Evolutionary conservation across 2,113 vertebrate species (phyloP).

Genomic region (Entosphenus tridentatus): DNA sequence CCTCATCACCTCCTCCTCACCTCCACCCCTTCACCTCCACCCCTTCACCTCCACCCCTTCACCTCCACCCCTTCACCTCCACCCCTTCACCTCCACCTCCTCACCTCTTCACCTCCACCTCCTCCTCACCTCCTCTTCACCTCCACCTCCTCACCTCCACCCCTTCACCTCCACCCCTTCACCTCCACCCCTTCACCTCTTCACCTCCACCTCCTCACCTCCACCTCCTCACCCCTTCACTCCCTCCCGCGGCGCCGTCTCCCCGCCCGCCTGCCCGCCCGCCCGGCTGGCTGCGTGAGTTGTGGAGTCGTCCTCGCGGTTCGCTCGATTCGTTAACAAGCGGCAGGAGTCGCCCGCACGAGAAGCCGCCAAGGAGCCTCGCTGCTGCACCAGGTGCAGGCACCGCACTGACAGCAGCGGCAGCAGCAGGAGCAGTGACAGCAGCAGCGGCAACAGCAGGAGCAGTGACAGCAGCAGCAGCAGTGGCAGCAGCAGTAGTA

Average conservation of each 20-base stretch:
- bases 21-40: not conserved
- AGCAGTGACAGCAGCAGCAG: too few species aligned
- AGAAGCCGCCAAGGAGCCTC: too few species aligned
- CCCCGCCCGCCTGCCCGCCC: not conserved
- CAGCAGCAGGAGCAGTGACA: too few species aligned
- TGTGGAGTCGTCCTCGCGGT: too few species aligned
- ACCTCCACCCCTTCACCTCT: not conserved
- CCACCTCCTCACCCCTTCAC: not conserved
- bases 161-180: not conserved
- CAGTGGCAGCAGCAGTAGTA: too few species aligned
- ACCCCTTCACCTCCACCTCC: not conserved
- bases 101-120: not conserved
- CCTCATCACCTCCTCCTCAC: not conserved
- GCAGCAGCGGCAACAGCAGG: too few species aligned
- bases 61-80: not conserved
- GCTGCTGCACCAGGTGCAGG: too few species aligned
- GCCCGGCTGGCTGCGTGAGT: too few species aligned
- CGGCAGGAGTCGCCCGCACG: too few species aligned
- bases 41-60: not conserved
- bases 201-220: not conserved
- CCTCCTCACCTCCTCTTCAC: not conserved
- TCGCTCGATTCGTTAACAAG: too few species aligned
- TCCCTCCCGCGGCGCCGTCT: not conserved
- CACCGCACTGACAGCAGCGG: too few species aligned
- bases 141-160: not conserved